Percentiles rank a stretch among this genome's conserved stretches.
Conservation (phyloP, 1,140 invertebrate genomes). For the Periplaneta americana region DNA sequence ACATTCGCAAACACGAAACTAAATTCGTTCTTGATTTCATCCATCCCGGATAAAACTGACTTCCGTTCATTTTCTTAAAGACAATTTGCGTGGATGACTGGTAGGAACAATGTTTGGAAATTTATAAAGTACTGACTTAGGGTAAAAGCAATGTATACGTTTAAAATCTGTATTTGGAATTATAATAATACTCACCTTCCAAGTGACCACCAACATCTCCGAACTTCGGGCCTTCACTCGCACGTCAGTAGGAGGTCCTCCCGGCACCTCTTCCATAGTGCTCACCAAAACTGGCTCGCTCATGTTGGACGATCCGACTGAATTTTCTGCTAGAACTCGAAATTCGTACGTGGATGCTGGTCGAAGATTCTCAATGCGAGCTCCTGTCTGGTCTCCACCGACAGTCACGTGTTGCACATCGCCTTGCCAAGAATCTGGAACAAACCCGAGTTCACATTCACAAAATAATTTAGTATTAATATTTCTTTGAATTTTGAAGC, state of each 20-base stretch:
- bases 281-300: conserved; percentile 59
- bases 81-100: too few relatives aligned
- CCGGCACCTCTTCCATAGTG: conserved; percentile 72
- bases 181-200: conserved; percentile 53
- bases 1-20: too few relatives aligned
- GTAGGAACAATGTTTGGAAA: too few relatives aligned
- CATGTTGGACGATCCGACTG: conserved; percentile 63
- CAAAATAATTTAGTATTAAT: too few relatives aligned
- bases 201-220: conserved; percentile 67
- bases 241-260: conserved; percentile 65
- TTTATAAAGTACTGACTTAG: too few relatives aligned
- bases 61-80: too few relatives aligned
- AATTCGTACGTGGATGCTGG: conserved; percentile 47
- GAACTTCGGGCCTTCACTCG: conserved; percentile 64
- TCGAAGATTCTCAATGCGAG: conserved; percentile 35
- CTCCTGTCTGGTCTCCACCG: conserved; percentile 31
- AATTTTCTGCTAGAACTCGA: conserved; percentile 69
- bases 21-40: too few relatives aligned
- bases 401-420: conserved; percentile 4
- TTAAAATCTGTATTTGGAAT: too few relatives aligned
- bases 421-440: not conserved
- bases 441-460: too few relatives aligned
- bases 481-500: too few relatives aligned
- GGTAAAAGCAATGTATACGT: too few relatives aligned
- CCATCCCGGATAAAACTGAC: too few relatives aligned